These are phyloP conservation scores for Heteromormyrus szaboi DNA, from an alignment of 2,797 vertebrate species.

Conservation along the genomic window DNA sequence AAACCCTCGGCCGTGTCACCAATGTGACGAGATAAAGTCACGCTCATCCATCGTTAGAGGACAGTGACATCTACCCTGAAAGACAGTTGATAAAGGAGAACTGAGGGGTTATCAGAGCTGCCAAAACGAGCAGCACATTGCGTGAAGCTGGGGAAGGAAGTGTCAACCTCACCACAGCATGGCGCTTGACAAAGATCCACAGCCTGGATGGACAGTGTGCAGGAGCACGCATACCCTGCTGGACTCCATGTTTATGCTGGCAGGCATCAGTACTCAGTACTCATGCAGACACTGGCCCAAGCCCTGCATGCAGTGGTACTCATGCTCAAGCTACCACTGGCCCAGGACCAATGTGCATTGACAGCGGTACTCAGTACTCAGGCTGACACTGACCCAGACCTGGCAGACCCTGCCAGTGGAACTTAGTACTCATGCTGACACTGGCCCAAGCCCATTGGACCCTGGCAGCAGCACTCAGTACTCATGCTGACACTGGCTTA, in stretches of 20 bases:
- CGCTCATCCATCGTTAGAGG: neutral
- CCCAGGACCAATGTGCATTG: constrained; percentile 23
- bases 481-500: constrained; percentile 75
- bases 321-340: constrained; percentile 78
- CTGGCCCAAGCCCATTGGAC: constrained; percentile 60
- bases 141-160: neutral
- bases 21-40: neutral
- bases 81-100: neutral
- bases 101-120: neutral
- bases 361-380: constrained; percentile 72
- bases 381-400: constrained; percentile 72
- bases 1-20: neutral
- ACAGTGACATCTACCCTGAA: neutral
- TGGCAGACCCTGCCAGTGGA: constrained; percentile 83
- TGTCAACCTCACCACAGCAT: neutral
- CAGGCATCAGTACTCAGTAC: constrained; percentile 81
- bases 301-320: constrained; percentile 66
- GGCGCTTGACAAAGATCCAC: neutral
- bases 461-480: constrained; percentile 81
- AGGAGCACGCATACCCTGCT: constrained; percentile 39
- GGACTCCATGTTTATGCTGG: constrained; percentile 70
- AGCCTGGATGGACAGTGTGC: neutral
- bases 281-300: constrained; percentile 81
- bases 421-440: constrained; percentile 79
- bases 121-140: neutral